Percentiles rank a stretch among this genome's conserved stretches.
phyloP scores from a whole-genome alignment of 2,797 vertebrate species.

The Arrhamphus sclerolepis region DNA sequence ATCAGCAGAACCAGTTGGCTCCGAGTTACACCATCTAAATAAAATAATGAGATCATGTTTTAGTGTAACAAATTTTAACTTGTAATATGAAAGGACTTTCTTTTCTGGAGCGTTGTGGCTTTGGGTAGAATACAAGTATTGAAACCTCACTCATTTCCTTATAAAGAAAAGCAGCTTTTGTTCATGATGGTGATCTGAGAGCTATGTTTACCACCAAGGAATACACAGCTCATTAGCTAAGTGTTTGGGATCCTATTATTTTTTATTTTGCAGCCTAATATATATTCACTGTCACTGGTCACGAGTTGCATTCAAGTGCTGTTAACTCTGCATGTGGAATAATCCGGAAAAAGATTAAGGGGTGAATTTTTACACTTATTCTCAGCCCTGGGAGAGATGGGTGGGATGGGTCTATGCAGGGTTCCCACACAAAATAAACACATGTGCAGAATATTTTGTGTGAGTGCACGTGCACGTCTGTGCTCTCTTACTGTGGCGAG shows the following conservation, averaged over 20 bases:
- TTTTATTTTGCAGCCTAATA: conserved; percentile 85
- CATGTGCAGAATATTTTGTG: too few relatives aligned
- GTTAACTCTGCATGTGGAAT: conserved; percentile 82
- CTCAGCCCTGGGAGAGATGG: conserved; percentile 59
- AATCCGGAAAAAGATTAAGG: conserved; percentile 85
- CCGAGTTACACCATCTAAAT: too few relatives aligned
- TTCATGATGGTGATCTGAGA: conserved; percentile 37
- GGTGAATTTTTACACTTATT: conserved; percentile 85
- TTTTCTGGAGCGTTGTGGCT: neutral
- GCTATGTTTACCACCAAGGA: conserved; percentile 47
- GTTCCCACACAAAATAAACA: too few relatives aligned
- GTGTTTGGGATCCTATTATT: conserved; percentile 65
- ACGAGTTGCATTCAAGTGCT: conserved; percentile 86
- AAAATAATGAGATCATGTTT: too few relatives aligned
- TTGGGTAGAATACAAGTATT: conserved; percentile 3
- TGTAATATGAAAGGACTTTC: neutral
- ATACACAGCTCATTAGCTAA: conserved; percentile 64
- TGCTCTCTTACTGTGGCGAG: too few relatives aligned
- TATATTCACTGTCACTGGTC: conserved; percentile 85
- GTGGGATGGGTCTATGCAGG: conserved; percentile 28
- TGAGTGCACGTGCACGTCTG: too few relatives aligned
- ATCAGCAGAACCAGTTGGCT: too few relatives aligned
- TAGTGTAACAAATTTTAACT: too few relatives aligned
- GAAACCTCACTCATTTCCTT: conserved; percentile 24
- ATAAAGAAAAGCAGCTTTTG: conserved; percentile 26